Evolutionary conservation across 2,797 vertebrate species (phyloP).

Genomic region (Cuculus canorus): DNA sequence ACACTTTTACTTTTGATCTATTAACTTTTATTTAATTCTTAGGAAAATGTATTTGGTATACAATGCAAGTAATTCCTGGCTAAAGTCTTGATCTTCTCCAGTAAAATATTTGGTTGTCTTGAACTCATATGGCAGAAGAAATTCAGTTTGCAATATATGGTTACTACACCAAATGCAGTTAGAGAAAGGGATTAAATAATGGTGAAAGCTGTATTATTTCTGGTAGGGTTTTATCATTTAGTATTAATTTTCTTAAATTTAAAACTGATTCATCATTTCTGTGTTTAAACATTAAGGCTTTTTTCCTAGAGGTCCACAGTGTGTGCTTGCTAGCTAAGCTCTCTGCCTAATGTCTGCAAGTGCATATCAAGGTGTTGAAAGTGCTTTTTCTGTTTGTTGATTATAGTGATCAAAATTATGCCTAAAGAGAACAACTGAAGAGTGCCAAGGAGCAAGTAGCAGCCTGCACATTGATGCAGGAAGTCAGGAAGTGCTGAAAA

Average conservation of each 20-base stretch:
- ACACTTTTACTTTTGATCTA: not conserved
- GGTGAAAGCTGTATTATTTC: not conserved
- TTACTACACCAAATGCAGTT: not conserved
- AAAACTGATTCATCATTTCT: not conserved
- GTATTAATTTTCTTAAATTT: not conserved
- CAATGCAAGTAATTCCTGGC: not conserved
- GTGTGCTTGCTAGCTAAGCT: not conserved
- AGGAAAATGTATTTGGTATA: not conserved
- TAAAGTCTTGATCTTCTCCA: not conserved
- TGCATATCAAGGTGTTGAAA: not conserved
- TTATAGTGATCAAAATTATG: not conserved
- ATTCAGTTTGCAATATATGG: not conserved
- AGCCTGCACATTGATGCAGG: not conserved
- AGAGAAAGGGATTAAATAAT: not conserved
- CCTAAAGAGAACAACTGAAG: not conserved
- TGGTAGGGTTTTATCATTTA: not conserved
- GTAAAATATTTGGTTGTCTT: not conserved
- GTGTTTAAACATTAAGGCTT: not conserved
- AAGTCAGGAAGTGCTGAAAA: not conserved
- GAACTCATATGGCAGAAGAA: not conserved
- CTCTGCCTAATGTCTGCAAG: not conserved
- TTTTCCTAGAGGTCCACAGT: not conserved
- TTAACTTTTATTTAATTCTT: not conserved
- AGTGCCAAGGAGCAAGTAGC: not conserved
- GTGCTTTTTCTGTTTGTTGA: not conserved